phyloP scores from a whole-genome alignment of 2,797 vertebrate species.

The Centropyge bicolor region DNA sequence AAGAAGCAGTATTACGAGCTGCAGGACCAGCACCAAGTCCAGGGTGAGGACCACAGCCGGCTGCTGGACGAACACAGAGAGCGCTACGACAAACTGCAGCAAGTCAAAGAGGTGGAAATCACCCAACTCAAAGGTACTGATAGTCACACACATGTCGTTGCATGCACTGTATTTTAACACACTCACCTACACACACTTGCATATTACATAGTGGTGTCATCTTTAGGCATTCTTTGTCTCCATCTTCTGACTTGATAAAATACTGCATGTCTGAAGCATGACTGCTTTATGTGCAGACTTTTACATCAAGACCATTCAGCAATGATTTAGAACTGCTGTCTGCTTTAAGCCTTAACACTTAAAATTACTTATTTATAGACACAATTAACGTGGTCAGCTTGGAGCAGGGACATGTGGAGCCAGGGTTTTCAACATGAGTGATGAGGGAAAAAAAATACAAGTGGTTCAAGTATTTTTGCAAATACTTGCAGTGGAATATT shows the following conservation, averaged over 20 bases:
- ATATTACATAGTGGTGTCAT: background rate
- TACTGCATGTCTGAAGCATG: constrained; percentile 39
- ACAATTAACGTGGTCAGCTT: background rate
- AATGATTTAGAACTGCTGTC: background rate
- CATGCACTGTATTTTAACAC: background rate
- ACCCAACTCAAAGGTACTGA: constrained; percentile 93
- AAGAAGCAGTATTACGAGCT: constrained; percentile 94
- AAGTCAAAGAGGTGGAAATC: constrained; percentile 91
- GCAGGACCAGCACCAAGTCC: constrained; percentile 91
- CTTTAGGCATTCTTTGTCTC: constrained; percentile 48
- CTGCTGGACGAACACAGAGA: constrained; percentile 91
- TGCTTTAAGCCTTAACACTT: background rate
- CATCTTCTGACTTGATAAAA: constrained; percentile 53
- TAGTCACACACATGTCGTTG: background rate
- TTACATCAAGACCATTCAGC: background rate
- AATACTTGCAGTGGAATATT: background rate
- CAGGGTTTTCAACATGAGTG: background rate
- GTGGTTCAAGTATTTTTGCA: background rate
- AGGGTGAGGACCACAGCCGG: constrained; percentile 91
- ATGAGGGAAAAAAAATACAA: background rate
- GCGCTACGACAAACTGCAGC: constrained; percentile 89
- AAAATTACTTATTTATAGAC: background rate
- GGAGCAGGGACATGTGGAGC: background rate
- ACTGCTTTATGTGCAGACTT: background rate
- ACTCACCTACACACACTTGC: background rate